Percentiles rank a stretch among this genome's conserved stretches.
phyloP scores from a whole-genome alignment of 2,113 vertebrate species.

The Muntiacus reevesi region DNA sequence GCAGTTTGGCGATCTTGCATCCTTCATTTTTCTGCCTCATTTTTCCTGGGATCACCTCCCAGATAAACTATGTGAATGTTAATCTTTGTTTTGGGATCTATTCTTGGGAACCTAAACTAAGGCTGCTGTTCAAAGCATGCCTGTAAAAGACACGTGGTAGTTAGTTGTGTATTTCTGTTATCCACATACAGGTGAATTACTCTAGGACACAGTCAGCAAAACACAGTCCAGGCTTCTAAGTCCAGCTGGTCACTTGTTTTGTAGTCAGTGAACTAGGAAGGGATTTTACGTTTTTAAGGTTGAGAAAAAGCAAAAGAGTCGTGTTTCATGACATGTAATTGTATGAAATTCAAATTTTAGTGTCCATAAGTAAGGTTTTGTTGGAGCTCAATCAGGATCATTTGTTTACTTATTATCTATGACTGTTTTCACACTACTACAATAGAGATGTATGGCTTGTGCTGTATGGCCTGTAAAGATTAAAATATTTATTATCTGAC shows the following conservation, averaged over 20 bases:
- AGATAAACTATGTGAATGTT: not conserved
- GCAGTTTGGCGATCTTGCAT: not conserved
- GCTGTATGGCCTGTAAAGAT: not conserved
- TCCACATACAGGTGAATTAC: not conserved
- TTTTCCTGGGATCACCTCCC: not conserved
- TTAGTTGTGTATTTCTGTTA: not conserved
- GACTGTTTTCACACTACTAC: not conserved
- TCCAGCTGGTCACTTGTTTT: not conserved
- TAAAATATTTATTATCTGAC: not conserved
- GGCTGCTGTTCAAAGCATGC: not conserved
- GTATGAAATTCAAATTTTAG: not conserved
- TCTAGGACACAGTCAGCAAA: not conserved
- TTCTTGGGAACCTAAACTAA: not conserved
- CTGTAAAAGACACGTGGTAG: not conserved
- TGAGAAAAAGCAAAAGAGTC: not conserved
- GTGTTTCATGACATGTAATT: not conserved
- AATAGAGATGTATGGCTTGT: not conserved
- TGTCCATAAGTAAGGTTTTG: not conserved
- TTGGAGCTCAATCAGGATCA: not conserved
- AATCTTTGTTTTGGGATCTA: not conserved
- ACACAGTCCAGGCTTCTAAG: not conserved
- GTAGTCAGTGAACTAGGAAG: not conserved
- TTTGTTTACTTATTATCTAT: not conserved
- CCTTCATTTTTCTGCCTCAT: not conserved
- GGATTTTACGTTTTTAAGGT: not conserved